Percentiles rank a stretch among this genome's conserved stretches.
phyloP scores from a whole-genome alignment of 2,113 vertebrate species.

The Pluvialis apricaria region DNA sequence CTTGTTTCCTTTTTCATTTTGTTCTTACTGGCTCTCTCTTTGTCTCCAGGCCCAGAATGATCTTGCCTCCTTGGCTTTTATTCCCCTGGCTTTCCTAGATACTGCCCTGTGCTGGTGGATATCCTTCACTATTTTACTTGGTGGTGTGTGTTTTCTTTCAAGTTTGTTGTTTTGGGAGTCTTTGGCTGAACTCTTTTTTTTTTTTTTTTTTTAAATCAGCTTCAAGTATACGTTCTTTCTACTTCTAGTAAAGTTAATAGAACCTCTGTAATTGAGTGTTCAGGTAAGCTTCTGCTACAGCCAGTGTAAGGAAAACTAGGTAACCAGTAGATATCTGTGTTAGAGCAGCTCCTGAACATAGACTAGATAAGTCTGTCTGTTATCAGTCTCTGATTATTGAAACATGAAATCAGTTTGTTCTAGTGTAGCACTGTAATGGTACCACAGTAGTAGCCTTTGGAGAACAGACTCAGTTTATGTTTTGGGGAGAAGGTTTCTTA shows the following conservation, averaged over 20 bases:
- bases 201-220: background rate
- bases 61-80: conserved; percentile 87
- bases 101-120: conserved; percentile 88
- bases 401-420: background rate
- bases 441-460: background rate
- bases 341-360: background rate
- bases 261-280: background rate
- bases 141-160: conserved; percentile 58
- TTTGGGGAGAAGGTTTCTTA: background rate
- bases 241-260: background rate
- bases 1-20: conserved; percentile 52
- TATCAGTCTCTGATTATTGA: background rate
- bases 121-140: conserved; percentile 78
- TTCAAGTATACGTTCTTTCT: conserved; percentile 13
- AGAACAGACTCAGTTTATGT: background rate
- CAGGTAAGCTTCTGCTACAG: conserved; percentile 26
- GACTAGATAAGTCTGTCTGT: background rate
- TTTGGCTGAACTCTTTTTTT: background rate
- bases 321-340: background rate
- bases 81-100: conserved; percentile 87
- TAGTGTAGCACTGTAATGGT: background rate
- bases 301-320: background rate
- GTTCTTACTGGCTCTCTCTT: conserved; percentile 75
- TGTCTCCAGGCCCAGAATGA: conserved; percentile 84
- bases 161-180: background rate